These are phyloP conservation scores for Drosophila ezoana DNA, from an alignment of 2,888 invertebrate species.

Conservation along the genomic window DNA sequence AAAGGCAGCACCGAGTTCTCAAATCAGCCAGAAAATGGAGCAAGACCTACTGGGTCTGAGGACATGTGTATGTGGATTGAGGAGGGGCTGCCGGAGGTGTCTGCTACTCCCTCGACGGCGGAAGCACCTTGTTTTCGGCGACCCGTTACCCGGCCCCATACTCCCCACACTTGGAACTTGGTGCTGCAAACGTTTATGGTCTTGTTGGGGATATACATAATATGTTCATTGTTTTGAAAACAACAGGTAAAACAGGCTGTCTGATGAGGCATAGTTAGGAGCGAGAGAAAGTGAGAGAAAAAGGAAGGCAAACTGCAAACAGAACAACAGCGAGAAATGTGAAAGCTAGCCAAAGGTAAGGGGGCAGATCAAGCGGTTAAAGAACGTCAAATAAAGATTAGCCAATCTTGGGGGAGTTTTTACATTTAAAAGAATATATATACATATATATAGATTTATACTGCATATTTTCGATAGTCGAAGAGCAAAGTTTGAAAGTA, in stretches of 20 bases:
- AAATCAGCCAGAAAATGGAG: constrained; percentile 61
- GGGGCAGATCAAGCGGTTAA: constrained; percentile 18
- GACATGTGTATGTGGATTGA: constrained; percentile 16
- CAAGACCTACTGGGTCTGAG: constrained; percentile 22
- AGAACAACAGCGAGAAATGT: constrained; percentile 2
- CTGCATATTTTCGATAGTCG: too few relatives aligned
- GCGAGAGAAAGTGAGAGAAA: background rate
- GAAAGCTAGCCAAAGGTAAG: background rate
- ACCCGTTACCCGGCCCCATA: background rate
- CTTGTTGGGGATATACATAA: constrained; percentile 55
- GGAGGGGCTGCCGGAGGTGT: background rate
- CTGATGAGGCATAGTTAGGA: constrained; percentile 22
- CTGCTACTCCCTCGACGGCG: constrained; percentile 26
- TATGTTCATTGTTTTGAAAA: constrained; percentile 74
- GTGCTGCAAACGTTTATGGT: constrained; percentile 20
- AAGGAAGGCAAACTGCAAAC: constrained; percentile 4
- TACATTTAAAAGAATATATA: too few relatives aligned
- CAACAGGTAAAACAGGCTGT: constrained; percentile 51
- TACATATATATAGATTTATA: too few relatives aligned
- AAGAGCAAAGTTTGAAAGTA: too few relatives aligned
- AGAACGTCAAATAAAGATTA: too few relatives aligned
- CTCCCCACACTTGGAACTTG: constrained; percentile 7
- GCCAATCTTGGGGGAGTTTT: too few relatives aligned
- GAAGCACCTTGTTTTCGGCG: constrained; percentile 70
- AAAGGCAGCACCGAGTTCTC: constrained; percentile 51